Percentiles rank a stretch among this genome's conserved stretches.
Conservation (phyloP, 2,888 invertebrate genomes). For the Drosophila trichaetosa region DNA sequence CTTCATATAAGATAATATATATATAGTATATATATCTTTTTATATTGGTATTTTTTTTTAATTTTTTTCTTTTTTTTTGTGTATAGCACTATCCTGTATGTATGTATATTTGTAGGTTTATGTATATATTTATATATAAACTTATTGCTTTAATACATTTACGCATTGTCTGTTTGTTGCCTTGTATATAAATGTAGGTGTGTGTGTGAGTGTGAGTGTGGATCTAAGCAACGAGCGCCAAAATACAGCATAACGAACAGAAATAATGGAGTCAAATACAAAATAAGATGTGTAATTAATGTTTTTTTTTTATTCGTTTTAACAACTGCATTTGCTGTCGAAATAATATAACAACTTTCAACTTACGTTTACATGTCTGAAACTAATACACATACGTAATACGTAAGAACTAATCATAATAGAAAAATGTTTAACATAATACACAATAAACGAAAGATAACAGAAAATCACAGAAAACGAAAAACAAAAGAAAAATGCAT, state of each 20-base stretch:
- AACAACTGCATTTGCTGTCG: constrained; percentile 50
- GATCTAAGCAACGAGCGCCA: constrained; percentile 46
- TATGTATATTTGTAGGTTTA: constrained; percentile 69
- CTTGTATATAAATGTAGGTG: constrained; percentile 21
- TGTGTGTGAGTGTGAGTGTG: constrained; percentile 18
- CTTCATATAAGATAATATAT: constrained; percentile 49
- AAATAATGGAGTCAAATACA: constrained; percentile 27
- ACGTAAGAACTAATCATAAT: constrained; percentile 55
- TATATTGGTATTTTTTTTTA: constrained; percentile 33
- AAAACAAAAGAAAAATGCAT: constrained; percentile 42
- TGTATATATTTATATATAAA: constrained; percentile 65
- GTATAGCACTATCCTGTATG: constrained; percentile 69
- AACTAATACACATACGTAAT: constrained; percentile 53
- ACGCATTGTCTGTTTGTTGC: constrained; percentile 49
- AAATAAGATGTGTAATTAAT: constrained; percentile 43
- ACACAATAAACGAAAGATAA: constrained; percentile 33
- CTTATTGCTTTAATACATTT: constrained; percentile 74
- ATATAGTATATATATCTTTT: constrained; percentile 51
- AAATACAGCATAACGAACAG: constrained; percentile 39
- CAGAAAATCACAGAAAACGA: constrained; percentile 57
- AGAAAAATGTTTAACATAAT: constrained; percentile 43
- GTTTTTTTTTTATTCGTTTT: constrained; percentile 40
- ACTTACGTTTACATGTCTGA: constrained; percentile 30
- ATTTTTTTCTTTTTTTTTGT: constrained; percentile 44
- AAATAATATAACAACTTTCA: constrained; percentile 40